Base-by-base conservation (phyloP, 30 jellyfish, hydroid and myxozoan genomes). In the Aurelia sp. region DNA sequence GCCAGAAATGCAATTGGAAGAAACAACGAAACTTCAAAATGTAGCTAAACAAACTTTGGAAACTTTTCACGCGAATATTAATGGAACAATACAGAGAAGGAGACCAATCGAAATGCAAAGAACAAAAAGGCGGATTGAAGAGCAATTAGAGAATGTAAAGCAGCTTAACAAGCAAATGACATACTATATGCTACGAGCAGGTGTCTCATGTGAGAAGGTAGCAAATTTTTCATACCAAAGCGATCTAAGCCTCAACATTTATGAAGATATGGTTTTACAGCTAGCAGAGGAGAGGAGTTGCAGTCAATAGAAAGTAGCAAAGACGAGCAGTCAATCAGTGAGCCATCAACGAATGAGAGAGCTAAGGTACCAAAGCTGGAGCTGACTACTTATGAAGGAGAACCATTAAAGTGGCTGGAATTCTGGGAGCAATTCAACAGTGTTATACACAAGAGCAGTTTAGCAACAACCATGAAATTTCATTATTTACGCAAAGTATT, bases 61-160 rank as follows among this genome's bases (percentile, higher is more conserved):
- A 4, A 37, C 62, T 18, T 40, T 78, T 51, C 79, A 16, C 6
- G 91, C 40, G 52, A 67, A n/a, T 13, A 55, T 44, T n/a, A n/a
- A n/a, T n/a, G n/a, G n/a, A n/a, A n/a, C n/a, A n/a, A n/a, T n/a
- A n/a, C n/a, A n/a, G n/a, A n/a, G n/a, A n/a, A n/a, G n/a, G n/a
- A n/a, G n/a, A n/a, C n/a, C n/a, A n/a, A n/a, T n/a, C n/a, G n/a
- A n/a, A n/a, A n/a, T n/a, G n/a, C n/a, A n/a, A n/a, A n/a, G n/a
- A n/a, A n/a, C n/a, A n/a, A n/a, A n/a, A 85, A 81, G 52, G 48
- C 84, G 85, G 66, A 65, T 81, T 71, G 73, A 66, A 57, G 91
- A 81, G 75, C 53, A 81, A 71, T 55, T 81, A 59, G 85, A n/a
- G 3, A 35, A 41, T 50, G 17, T 81, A 63, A 81, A 81, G 74